Percentiles rank a stretch among this genome's conserved stretches.
Conservation (phyloP, 2,888 invertebrate species). For the Thumatha senex region DNA sequence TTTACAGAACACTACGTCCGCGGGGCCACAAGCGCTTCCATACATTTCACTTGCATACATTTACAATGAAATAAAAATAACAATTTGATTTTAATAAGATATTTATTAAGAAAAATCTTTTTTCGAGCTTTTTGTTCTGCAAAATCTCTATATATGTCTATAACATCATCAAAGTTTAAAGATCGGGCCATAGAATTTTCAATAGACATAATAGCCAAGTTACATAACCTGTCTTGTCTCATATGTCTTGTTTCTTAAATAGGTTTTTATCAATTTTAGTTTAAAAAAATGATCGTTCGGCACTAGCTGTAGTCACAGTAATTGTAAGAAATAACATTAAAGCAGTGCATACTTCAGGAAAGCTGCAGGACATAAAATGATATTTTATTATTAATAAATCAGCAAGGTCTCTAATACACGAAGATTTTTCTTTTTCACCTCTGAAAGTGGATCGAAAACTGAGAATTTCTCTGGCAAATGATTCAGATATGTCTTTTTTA, state of each 20-base stretch:
- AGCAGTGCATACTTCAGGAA: conserved; percentile 14
- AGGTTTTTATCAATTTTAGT: too few species aligned
- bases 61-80: conserved; percentile 6
- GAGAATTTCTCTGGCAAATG: conserved; percentile 13
- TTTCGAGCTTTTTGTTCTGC: conserved; percentile 13
- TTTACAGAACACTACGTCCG: too few species aligned
- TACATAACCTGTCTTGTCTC: conserved; percentile 14
- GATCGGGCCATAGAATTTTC: too few species aligned
- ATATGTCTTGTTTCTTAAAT: too few species aligned
- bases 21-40: too few species aligned
- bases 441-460: conserved; percentile 14
- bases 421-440: too few species aligned
- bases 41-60: conserved; percentile 7
- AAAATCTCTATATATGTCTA: conserved; percentile 10
- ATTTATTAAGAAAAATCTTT: too few species aligned
- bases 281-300: conserved; percentile 16
- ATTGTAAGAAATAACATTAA: conserved; percentile 18
- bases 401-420: too few species aligned
- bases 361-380: too few species aligned
- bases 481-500: too few species aligned
- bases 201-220: conserved; percentile 9
- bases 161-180: too few species aligned
- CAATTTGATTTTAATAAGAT: conserved; percentile 4
- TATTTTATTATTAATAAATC: too few species aligned
- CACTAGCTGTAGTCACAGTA: conserved; percentile 14